Conservation (phyloP, 2,888 invertebrate genomes). For the Oscheius myriophilus region DNA sequence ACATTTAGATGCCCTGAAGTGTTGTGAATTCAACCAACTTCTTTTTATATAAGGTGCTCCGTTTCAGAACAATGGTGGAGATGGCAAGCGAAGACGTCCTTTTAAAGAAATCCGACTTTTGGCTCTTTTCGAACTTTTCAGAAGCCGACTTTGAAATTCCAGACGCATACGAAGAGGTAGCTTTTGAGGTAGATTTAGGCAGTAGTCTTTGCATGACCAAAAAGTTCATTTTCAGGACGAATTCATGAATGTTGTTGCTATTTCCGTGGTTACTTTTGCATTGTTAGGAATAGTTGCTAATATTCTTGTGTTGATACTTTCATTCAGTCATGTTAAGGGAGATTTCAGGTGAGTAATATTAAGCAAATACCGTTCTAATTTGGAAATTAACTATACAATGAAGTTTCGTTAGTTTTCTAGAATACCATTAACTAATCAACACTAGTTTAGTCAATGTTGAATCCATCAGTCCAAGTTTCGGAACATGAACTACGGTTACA, state of each 20-base stretch:
- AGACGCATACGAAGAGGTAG: constrained; percentile 14
- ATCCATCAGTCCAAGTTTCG: no score
- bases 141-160: constrained; percentile 19
- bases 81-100: no score
- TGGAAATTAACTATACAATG: no score
- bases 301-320: constrained; percentile 37
- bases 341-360: constrained; percentile 45
- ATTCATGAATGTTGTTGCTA: constrained; percentile 39
- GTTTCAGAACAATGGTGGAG: no score
- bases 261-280: constrained; percentile 37
- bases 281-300: constrained; percentile 42
- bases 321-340: constrained; percentile 43
- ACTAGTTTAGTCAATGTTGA: no score
- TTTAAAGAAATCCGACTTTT: constrained; percentile 14
- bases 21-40: no score
- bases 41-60: no score
- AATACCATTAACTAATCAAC: no score
- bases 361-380: no score
- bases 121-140: constrained; percentile 22
- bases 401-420: no score
- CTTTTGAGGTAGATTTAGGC: constrained; percentile 7
- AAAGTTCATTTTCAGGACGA: constrained; percentile 32
- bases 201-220: background rate
- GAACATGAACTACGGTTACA: no score
- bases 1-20: no score